A percentile compares a stretch with the other conserved stretches of the same genome.
phyloP scores from a whole-genome alignment of 1,140 invertebrate genomes.

The Leptopilina clavipes region DNA sequence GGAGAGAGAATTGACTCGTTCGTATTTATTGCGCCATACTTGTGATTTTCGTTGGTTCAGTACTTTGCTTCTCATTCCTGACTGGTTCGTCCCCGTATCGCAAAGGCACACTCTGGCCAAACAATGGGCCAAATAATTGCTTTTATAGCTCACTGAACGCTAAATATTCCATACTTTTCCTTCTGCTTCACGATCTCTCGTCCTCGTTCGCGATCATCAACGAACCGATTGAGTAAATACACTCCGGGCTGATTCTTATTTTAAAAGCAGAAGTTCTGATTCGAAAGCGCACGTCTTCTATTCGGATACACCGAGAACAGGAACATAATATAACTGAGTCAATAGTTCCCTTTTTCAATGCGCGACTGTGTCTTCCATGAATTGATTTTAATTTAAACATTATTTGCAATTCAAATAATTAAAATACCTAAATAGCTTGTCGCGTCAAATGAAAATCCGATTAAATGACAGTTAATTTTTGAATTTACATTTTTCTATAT shows the following conservation, averaged over 20 bases:
- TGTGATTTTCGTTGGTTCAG: constrained; percentile 64
- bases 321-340: constrained; percentile 22
- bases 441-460: constrained; percentile 35
- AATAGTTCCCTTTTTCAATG: constrained; percentile 33
- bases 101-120: constrained; percentile 71
- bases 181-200: constrained; percentile 56
- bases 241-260: constrained; percentile 37
- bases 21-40: constrained; percentile 72
- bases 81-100: constrained; percentile 65
- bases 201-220: constrained; percentile 64
- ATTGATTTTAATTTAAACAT: neutral
- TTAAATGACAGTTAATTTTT: constrained; percentile 19
- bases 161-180: constrained; percentile 75
- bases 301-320: constrained; percentile 17
- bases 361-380: neutral
- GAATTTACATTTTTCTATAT: neutral
- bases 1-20: constrained; percentile 65
- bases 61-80: constrained; percentile 49
- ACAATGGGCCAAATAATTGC: constrained; percentile 74
- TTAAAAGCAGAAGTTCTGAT: constrained; percentile 35
- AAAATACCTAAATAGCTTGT: constrained; percentile 10
- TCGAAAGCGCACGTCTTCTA: constrained; percentile 28
- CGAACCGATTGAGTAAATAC: constrained; percentile 69
- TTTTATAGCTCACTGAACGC: constrained; percentile 74
- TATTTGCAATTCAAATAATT: constrained; percentile 19